Evolutionary conservation across 1,140 invertebrate genomes (phyloP).

Genomic region (Leptinotarsa texana): DNA sequence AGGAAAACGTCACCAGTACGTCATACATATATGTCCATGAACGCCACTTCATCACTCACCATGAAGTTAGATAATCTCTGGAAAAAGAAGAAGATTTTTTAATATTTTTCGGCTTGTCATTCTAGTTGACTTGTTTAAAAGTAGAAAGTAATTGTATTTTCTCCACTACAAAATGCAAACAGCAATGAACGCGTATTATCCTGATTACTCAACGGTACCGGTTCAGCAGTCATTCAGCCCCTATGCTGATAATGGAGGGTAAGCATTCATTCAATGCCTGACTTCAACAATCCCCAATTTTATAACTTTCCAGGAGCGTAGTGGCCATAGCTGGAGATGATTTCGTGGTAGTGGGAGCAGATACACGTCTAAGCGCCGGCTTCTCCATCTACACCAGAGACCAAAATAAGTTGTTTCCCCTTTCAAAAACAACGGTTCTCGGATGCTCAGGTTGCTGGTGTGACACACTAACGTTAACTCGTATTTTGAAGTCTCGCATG

Average conservation of each 20-base stretch:
- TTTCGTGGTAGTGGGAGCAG: conserved; percentile 71
- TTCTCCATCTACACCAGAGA: conserved; percentile 88
- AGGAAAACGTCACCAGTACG: too few species aligned
- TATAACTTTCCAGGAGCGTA: conserved; percentile 66
- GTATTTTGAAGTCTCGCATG: conserved; percentile 83
- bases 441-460: conserved; percentile 95
- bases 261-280: conserved; percentile 42
- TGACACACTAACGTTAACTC: conserved; percentile 91
- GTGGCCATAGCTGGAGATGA: conserved; percentile 86
- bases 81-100: too few species aligned
- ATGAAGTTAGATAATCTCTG: too few species aligned
- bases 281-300: conserved; percentile 21
- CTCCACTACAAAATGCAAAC: conserved; percentile 10
- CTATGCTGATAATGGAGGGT: conserved; percentile 79
- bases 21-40: too few species aligned
- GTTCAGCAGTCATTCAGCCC: conserved; percentile 71
- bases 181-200: conserved; percentile 55
- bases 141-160: too few species aligned
- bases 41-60: too few species aligned
- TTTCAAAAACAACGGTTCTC: conserved; percentile 83
- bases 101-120: too few species aligned
- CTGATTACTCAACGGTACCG: conserved; percentile 66
- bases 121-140: too few species aligned
- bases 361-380: conserved; percentile 91
- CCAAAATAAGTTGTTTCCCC: conserved; percentile 80